phyloP scores from a whole-genome alignment of 2,888 invertebrate genomes.

The Zygogramma bicolorata region DNA sequence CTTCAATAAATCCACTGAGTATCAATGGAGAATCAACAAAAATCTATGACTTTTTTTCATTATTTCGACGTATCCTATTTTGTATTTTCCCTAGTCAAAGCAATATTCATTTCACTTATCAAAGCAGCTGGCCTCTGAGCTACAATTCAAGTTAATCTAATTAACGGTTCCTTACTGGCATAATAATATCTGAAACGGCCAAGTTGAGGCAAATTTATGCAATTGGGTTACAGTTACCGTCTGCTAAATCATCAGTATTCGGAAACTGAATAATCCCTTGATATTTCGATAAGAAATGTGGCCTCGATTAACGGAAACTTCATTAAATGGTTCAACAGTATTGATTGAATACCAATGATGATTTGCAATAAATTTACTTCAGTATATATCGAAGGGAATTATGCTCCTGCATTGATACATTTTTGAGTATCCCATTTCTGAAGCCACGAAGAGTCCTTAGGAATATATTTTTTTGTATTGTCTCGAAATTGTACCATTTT shows the following conservation, averaged over 20 bases:
- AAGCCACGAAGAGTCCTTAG: too few relatives aligned
- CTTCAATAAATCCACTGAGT: too few relatives aligned
- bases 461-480: too few relatives aligned
- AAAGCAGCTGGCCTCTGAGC: background rate
- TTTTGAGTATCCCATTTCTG: too few relatives aligned
- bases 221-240: background rate
- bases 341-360: background rate
- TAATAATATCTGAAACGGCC: background rate
- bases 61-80: too few relatives aligned
- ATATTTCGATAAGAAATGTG: background rate
- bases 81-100: background rate
- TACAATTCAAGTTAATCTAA: background rate
- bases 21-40: too few relatives aligned
- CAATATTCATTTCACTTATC: background rate
- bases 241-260: background rate
- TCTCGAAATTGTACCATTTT: too few relatives aligned
- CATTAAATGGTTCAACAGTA: background rate
- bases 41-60: too few relatives aligned
- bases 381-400: too few relatives aligned
- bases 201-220: background rate
- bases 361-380: too few relatives aligned
- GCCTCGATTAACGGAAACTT: background rate
- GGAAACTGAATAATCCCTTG: background rate
- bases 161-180: background rate
- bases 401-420: too few relatives aligned